Base-by-base conservation (phyloP, 1,140 invertebrate species). In the Zaprionus ghesquierei region DNA sequence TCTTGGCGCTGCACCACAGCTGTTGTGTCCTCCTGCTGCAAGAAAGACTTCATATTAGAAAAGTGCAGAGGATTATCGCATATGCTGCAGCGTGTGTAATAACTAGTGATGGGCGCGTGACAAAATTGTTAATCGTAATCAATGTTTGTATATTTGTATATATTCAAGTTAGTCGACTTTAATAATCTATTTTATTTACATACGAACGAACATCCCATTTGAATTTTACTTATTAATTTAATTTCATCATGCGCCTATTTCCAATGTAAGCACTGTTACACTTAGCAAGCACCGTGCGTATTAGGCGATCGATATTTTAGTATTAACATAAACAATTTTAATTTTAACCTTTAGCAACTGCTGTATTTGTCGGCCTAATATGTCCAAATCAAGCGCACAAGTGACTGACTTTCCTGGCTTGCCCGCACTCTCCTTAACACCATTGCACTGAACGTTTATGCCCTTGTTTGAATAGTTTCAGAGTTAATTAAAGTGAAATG, bases 321-420 rank as follows among this genome's bases (percentile, higher is more conserved):
- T 82, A 46, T 44, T 64, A 35, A 56, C 46, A 51, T 44, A 18
- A 44, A n/a, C n/a, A n/a, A 25, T 63, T n/a, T 12, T 54, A n/a
- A 31, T 71, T 62, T 77, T 91, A 91, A 91, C 90, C 90, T 91
- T 91, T 76, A 91, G 75, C 63, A 91, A 59, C 58, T 89, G 86
- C 71, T 91, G 90, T 69, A 91, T 91, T 75, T 90, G 76, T 64
- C 68, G 69, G 74, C 90, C 79, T 84, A 91, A 86, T 81, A 62
- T 77, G 69, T 91, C 90, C 90, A 91, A 90, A 89, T 91, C 78
- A 77, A 91, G 90, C 70, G 76, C 90, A 77, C 90, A 90, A 78
- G 69, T 75, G 63, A 74, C 68, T 56, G 76, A 22, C 20, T 75
- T 78, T 71, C 31, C 62, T n/a, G n/a, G 61, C 41, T 68, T 68